Evolutionary conservation across 35 echinoderm and acorn worm genomes (phyloP).

Genomic region (Hemicentrotus pulcherrimus): DNA sequence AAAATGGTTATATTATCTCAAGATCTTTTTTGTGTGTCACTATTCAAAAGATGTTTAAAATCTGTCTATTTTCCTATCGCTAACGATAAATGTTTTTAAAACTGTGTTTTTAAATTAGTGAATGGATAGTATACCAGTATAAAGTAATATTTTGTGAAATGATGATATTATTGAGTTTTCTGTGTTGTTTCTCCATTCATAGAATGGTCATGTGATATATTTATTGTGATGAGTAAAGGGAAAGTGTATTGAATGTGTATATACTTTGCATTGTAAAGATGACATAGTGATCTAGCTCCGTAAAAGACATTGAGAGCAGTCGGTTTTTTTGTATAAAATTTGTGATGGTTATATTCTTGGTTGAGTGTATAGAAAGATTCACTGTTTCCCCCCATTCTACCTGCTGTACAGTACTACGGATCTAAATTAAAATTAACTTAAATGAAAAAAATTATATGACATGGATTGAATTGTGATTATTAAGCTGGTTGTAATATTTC

Average conservation of each 20-base stretch:
- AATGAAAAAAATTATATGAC: neutral
- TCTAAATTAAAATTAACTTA: slow-evolving; percentile 37
- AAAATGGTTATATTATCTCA: no score
- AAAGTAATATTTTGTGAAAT: neutral
- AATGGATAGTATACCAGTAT: neutral
- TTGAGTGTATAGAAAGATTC: slow-evolving; percentile 13
- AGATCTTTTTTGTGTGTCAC: neutral
- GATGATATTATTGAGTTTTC: neutral
- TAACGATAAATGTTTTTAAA: neutral
- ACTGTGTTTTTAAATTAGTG: neutral
- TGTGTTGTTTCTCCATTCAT: neutral
- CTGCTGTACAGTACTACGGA: slow-evolving; percentile 17
- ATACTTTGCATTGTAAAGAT: slow-evolving; percentile 17
- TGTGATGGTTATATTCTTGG: slow-evolving; percentile 3
- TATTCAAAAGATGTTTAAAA: neutral
- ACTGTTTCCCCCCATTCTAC: neutral
- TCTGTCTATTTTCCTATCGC: neutral
- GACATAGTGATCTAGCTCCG: neutral
- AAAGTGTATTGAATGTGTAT: neutral
- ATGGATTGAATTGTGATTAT: neutral
- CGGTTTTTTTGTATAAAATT: neutral
- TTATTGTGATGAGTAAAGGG: neutral
- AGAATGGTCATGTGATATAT: slow-evolving; percentile 4
- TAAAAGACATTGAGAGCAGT: neutral
- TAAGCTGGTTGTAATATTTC: neutral